Conservation (phyloP, 2,888 invertebrate genomes). For the Cyclophora punctaria region DNA sequence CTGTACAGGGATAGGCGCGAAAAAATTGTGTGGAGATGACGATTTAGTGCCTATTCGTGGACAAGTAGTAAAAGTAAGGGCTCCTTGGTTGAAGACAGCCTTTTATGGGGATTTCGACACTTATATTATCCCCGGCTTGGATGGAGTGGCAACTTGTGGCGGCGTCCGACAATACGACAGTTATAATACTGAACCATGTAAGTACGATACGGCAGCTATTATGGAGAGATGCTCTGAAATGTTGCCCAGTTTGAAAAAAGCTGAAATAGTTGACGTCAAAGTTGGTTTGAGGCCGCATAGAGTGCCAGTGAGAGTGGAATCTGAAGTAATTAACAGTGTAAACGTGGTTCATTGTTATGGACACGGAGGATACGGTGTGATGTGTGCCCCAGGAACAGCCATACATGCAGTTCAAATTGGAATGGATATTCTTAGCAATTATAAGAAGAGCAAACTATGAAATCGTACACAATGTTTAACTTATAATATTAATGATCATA, state of each 20-base stretch:
- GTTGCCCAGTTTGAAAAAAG: conserved; percentile 79
- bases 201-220: conserved; percentile 84
- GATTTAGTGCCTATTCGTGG: conserved; percentile 87
- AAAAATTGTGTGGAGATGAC: conserved; percentile 82
- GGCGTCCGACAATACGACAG: conserved; percentile 90
- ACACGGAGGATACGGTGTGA: conserved; percentile 95
- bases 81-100: conserved; percentile 93
- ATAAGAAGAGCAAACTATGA: conserved; percentile 46
- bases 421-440: conserved; percentile 64
- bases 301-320: conserved; percentile 81
- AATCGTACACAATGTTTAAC: too few species aligned
- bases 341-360: conserved; percentile 94
- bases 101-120: conserved; percentile 91
- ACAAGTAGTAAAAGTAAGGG: conserved; percentile 86
- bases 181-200: conserved; percentile 78
- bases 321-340: conserved; percentile 69
- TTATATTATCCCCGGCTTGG: conserved; percentile 87
- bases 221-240: conserved; percentile 85
- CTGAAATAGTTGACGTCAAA: conserved; percentile 76
- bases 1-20: conserved; percentile 90
- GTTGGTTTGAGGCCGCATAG: conserved; percentile 92
- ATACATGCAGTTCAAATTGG: conserved; percentile 83
- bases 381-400: conserved; percentile 91
- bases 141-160: conserved; percentile 85
- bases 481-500: too few species aligned